Evolutionary conservation across 1,140 invertebrate genomes (phyloP).

Genomic region (Drosophila fuyamai): DNA sequence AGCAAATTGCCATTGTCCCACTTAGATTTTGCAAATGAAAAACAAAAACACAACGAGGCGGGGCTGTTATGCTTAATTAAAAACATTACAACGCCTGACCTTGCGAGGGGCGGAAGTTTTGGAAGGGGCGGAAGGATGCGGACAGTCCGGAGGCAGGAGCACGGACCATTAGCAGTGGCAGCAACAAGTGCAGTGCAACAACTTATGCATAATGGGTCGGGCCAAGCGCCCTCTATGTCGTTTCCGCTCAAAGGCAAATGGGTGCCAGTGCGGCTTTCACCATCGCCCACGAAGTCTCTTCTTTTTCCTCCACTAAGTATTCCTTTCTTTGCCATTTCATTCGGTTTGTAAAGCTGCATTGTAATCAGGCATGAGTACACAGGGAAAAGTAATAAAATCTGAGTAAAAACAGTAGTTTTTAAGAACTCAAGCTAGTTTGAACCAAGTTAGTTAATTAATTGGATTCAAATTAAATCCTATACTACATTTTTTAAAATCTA

Average conservation of each 20-base stretch:
- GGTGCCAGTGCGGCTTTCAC: conserved; percentile 20
- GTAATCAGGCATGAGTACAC: conserved; percentile 49
- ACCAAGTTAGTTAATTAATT: too few relatives aligned
- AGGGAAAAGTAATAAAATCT: not conserved
- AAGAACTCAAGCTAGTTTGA: too few relatives aligned
- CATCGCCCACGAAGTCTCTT: not conserved
- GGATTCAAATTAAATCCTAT: too few relatives aligned
- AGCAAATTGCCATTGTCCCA: conserved; percentile 42
- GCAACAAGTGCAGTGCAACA: conserved; percentile 41
- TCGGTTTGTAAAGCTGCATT: conserved; percentile 8
- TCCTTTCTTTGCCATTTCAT: conserved; percentile 31
- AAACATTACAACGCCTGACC: conserved; percentile 65
- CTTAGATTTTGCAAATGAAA: conserved; percentile 38
- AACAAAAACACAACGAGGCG: conserved; percentile 33
- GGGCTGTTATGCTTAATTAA: conserved; percentile 55
- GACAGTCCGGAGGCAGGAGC: conserved; percentile 35
- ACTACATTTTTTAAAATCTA: too few relatives aligned
- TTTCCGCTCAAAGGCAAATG: conserved; percentile 48
- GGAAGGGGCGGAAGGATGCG: conserved; percentile 14
- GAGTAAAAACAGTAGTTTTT: not conserved
- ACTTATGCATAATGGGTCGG: conserved; percentile 43
- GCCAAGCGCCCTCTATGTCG: conserved; percentile 38
- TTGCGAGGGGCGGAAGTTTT: conserved; percentile 12
- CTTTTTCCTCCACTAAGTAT: not conserved
- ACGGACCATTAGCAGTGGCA: conserved; percentile 21